phyloP scores from a whole-genome alignment of 2,113 vertebrate species.

The Hemibates koningsi region DNA sequence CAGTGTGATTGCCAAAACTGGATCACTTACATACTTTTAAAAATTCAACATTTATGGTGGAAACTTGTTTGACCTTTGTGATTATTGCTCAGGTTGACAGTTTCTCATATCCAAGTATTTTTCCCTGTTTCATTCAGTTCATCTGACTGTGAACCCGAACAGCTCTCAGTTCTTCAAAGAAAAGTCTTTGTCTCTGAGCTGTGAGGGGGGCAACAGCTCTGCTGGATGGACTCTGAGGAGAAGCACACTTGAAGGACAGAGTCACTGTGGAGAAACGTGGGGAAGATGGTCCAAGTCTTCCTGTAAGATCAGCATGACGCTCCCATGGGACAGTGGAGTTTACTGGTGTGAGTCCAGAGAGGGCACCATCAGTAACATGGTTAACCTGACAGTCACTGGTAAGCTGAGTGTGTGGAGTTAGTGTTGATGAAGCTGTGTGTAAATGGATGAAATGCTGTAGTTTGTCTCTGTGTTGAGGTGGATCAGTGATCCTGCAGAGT shows the following conservation, averaged over 20 bases:
- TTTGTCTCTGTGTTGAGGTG: too few species aligned
- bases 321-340: not conserved
- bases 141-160: not conserved
- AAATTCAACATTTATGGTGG: not conserved
- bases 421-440: too few species aligned
- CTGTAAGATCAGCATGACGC: too few species aligned
- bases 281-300: too few species aligned
- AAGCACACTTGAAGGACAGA: rapidly evolving
- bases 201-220: rapidly evolving
- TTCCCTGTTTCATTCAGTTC: not conserved
- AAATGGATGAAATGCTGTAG: too few species aligned
- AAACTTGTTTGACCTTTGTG: not conserved
- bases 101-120: not conserved
- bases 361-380: too few species aligned
- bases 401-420: too few species aligned
- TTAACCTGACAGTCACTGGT: too few species aligned
- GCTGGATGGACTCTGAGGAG: not conserved
- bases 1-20: not conserved
- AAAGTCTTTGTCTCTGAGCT: not conserved
- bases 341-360: not conserved
- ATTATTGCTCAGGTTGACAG: not conserved
- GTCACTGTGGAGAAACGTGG: not conserved
- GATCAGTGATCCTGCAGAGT: too few species aligned
- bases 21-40: not conserved
- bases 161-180: not conserved